Evolutionary conservation across 2,113 vertebrate species (phyloP).

Genomic region (Cyprinodon brontotheroides): DNA sequence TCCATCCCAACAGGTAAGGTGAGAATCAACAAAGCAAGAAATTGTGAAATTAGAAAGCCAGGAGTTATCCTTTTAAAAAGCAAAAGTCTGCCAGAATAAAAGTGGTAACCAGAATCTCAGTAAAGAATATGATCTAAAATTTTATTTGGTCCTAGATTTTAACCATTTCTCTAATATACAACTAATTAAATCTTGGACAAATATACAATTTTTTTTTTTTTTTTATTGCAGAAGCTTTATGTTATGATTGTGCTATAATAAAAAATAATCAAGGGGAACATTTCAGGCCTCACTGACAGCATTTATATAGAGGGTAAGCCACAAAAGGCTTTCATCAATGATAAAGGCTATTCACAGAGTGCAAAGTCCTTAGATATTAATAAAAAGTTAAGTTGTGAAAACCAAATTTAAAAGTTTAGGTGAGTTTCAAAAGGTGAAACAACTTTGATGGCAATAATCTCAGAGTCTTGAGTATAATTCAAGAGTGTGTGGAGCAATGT

Average conservation of each 20-base stretch:
- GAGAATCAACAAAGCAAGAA: constrained; percentile 61
- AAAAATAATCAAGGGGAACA: background rate
- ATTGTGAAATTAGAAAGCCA: constrained; percentile 60
- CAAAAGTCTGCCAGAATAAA: constrained; percentile 31
- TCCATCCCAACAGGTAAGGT: constrained; percentile 71
- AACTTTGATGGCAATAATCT: background rate
- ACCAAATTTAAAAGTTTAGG: background rate
- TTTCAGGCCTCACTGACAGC: background rate
- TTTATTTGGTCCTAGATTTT: background rate
- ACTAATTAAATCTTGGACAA: background rate
- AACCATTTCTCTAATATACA: background rate
- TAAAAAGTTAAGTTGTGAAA: background rate
- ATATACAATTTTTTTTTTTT: background rate
- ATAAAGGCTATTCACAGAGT: background rate
- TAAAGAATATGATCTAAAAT: background rate
- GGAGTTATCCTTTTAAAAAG: constrained; percentile 13
- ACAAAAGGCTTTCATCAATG: background rate
- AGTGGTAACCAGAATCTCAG: constrained; percentile 1
- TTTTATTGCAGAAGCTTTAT: background rate
- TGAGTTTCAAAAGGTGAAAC: background rate
- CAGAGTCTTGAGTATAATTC: no score
- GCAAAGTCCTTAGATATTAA: background rate
- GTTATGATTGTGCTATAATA: background rate
- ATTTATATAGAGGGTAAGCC: background rate
- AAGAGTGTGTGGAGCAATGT: background rate